These are phyloP conservation scores for Silvanus unidentatus DNA, from an alignment of 2,888 invertebrate species.

Conservation along the genomic window DNA sequence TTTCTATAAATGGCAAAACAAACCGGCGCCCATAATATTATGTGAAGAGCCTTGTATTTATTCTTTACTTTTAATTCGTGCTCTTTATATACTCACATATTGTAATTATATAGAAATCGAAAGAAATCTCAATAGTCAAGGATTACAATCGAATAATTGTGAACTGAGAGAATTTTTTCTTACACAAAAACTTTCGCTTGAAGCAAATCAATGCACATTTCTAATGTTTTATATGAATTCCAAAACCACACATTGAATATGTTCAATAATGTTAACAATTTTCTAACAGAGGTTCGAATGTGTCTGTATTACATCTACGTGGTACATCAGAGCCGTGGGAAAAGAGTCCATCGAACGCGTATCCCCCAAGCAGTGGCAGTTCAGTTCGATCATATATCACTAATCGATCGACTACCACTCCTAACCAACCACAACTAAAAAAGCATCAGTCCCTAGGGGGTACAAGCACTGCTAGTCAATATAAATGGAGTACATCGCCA, in stretches of 20 bases:
- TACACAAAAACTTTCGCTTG: too few species aligned
- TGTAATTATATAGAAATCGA: too few species aligned
- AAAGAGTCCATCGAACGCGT: conserved; percentile 40
- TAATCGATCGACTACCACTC: conserved; percentile 26
- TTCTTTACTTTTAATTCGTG: conserved; percentile 4
- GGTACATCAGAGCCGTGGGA: conserved; percentile 54
- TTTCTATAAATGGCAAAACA: conserved; percentile 10
- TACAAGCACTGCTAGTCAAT: conserved; percentile 15
- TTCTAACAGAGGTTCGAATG: conserved; percentile 50
- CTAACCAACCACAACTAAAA: conserved; percentile 26
- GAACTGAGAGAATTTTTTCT: too few species aligned
- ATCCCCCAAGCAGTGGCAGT: conserved; percentile 26
- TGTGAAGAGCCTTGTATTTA: conserved; percentile 4
- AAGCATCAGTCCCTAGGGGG: conserved; percentile 40
- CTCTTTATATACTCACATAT: not conserved
- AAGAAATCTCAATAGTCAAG: too few species aligned
- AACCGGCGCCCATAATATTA: not conserved
- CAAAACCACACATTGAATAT: too few species aligned
- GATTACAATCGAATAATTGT: too few species aligned
- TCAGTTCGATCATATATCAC: conserved; percentile 33
- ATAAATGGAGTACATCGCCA: conserved; percentile 32
- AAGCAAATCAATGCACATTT: too few species aligned
- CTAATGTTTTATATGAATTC: too few species aligned
- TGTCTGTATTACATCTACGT: conserved; percentile 52
- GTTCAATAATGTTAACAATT: conserved; percentile 4